These are phyloP conservation scores for Trichoplusia ni DNA, from an alignment of 1,140 invertebrate genomes.

Conservation along the genomic window DNA sequence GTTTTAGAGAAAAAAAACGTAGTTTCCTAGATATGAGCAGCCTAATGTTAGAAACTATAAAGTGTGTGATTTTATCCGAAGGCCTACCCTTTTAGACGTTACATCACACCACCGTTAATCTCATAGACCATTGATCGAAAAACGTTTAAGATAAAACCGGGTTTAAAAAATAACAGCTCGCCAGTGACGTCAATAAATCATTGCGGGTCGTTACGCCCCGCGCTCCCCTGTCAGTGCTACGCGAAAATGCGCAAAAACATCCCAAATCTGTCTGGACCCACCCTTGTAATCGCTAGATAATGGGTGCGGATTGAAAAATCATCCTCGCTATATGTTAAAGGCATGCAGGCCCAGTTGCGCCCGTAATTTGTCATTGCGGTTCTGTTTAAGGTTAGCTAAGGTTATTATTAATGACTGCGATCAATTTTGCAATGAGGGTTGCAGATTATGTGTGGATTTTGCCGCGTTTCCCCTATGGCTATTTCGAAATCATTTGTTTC, in stretches of 20 bases:
- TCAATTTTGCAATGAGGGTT: conserved; percentile 28
- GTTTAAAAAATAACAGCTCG: conserved; percentile 49
- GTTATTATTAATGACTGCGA: conserved; percentile 30
- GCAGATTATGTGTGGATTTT: conserved; percentile 17
- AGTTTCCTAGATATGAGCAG: too few relatives aligned
- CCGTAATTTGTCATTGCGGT: conserved; percentile 37
- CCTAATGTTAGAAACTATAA: too few relatives aligned
- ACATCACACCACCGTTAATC: conserved; percentile 35
- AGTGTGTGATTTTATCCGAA: conserved; percentile 4
- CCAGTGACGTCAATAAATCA: conserved; percentile 50
- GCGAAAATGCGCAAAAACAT: conserved; percentile 47
- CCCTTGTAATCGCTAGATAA: conserved; percentile 59
- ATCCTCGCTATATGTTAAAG: conserved; percentile 44
- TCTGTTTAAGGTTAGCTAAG: conserved; percentile 28
- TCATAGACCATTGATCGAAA: conserved; percentile 39
- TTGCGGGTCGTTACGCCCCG: conserved; percentile 38
- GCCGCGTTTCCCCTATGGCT: neutral
- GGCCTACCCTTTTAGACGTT: neutral
- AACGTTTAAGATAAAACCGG: conserved; percentile 46
- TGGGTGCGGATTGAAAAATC: conserved; percentile 55
- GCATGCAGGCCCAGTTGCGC: conserved; percentile 22
- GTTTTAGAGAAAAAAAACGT: too few relatives aligned
- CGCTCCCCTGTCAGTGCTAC: conserved; percentile 33
- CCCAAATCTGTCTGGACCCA: conserved; percentile 50
- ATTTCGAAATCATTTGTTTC: neutral